Evolutionary conservation across 2,113 vertebrate species (phyloP).

Genomic region (Charadrius vociferus): DNA sequence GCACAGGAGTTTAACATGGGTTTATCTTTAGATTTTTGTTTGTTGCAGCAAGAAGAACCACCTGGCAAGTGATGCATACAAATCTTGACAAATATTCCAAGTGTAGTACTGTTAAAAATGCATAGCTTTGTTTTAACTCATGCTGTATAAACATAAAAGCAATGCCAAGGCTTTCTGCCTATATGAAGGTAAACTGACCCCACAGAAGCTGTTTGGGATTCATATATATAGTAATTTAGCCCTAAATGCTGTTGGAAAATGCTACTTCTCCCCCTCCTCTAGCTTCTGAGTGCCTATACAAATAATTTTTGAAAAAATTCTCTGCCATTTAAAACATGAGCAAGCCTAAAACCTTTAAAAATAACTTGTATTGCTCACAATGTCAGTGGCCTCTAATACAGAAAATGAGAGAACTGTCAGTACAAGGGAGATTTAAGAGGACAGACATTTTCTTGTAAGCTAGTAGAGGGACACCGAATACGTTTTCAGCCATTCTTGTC

Average conservation of each 20-base stretch:
- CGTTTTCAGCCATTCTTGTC: neutral
- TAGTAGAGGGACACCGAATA: neutral
- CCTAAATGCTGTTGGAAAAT: neutral
- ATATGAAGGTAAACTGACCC: neutral
- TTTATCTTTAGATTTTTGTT: neutral
- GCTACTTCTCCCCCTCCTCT: neutral
- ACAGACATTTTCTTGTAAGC: neutral
- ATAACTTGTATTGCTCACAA: neutral
- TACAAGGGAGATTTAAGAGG: neutral
- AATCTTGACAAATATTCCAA: neutral
- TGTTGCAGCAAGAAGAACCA: neutral
- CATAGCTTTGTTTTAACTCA: neutral
- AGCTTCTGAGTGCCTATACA: neutral
- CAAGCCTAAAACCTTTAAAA: neutral
- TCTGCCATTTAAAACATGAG: neutral
- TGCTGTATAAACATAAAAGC: neutral
- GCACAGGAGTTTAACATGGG: neutral
- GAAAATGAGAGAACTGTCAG: neutral
- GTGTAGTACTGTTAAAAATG: neutral
- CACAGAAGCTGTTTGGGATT: neutral
- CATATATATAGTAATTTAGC: neutral
- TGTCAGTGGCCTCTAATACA: neutral
- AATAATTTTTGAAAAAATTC: neutral
- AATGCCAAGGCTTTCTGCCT: neutral
- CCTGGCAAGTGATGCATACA: neutral